A percentile compares a stretch with the other conserved stretches of the same genome.
Evolutionary conservation across 2,113 vertebrate genomes (phyloP).

Genomic region (Rissa tridactyla): DNA sequence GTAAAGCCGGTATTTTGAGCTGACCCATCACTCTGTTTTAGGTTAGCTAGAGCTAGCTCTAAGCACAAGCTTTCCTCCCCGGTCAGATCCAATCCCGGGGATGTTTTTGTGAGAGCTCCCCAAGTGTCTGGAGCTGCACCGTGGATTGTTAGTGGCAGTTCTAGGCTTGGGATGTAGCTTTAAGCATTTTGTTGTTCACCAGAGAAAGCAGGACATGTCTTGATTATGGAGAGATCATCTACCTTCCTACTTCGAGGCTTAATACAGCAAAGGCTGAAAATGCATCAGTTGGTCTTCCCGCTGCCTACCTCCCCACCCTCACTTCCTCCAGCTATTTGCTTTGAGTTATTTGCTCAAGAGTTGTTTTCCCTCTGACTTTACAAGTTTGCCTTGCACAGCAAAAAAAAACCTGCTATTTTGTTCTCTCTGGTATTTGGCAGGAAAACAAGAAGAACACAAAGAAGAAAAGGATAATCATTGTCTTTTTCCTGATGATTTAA

Average conservation of each 20-base stretch:
- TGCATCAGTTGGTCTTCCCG: background rate
- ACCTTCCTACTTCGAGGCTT: background rate
- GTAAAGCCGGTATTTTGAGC: background rate
- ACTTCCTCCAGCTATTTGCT: constrained; percentile 49
- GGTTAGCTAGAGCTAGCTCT: background rate
- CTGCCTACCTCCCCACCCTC: background rate
- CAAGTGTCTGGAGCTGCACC: background rate
- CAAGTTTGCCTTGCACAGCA: constrained; percentile 40
- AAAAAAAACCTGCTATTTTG: constrained; percentile 40
- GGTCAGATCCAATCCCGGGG: background rate
- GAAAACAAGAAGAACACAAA: constrained; percentile 35
- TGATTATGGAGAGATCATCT: background rate
- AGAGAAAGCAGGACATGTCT: background rate
- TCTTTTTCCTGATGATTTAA: constrained; percentile 37
- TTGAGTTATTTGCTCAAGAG: constrained; percentile 56
- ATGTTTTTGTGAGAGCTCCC: background rate
- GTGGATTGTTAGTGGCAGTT: background rate
- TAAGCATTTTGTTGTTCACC: background rate
- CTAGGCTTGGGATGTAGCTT: background rate
- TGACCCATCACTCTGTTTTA: background rate
- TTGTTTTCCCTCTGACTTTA: constrained; percentile 56
- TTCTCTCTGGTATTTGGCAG: constrained; percentile 49
- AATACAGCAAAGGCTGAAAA: background rate
- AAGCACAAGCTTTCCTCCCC: background rate
- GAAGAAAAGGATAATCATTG: constrained; percentile 45